Conservation (phyloP, 2,113 vertebrate species). For the Eublepharis macularius region DNA sequence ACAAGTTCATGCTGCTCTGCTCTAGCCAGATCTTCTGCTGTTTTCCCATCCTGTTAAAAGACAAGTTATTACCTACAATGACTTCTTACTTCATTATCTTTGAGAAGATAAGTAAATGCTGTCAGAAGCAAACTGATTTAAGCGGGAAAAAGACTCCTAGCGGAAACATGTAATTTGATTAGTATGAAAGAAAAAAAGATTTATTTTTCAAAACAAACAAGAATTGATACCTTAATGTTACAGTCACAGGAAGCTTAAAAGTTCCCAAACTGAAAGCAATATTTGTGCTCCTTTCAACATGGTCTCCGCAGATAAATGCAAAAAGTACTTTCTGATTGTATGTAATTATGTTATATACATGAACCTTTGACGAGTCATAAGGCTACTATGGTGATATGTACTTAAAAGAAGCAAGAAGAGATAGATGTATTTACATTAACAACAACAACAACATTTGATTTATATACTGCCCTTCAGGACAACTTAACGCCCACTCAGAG, state of each 20-base stretch:
- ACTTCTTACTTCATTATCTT: neutral
- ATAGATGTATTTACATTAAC: slow-evolving; percentile 3
- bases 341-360: neutral
- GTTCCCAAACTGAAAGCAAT: neutral
- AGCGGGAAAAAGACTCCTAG: neutral
- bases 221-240: neutral
- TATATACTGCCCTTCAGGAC: no score
- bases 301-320: neutral
- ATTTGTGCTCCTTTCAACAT: rapidly evolving
- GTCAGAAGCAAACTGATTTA: slow-evolving; percentile 5
- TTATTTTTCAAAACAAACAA: neutral
- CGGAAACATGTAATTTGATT: neutral
- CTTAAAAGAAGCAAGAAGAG: neutral
- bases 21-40: slow-evolving; percentile 89
- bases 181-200: neutral
- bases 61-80: slow-evolving; percentile 42
- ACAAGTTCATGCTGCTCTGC: slow-evolving; percentile 87
- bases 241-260: neutral
- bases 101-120: neutral
- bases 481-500: no score
- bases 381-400: neutral
- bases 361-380: neutral
- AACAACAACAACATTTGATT: no score
- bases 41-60: slow-evolving; percentile 89
- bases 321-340: neutral